Percentiles rank a stretch among this genome's conserved stretches.
Conservation (phyloP, 2,797 vertebrate genomes). For the Florisuga fusca region DNA sequence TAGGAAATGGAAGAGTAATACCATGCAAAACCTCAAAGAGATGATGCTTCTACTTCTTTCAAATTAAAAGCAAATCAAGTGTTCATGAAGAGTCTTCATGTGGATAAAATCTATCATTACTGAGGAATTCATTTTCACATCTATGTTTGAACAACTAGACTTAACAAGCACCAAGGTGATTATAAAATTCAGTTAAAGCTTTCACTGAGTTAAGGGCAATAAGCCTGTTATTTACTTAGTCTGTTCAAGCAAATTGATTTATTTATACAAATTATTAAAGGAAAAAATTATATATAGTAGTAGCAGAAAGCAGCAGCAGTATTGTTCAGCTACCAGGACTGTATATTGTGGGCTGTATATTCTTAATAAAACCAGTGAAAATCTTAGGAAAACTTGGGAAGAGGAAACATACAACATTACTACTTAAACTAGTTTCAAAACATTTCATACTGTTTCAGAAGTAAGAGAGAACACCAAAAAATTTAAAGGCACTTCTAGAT, state of each 20-base stretch:
- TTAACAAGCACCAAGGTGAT: neutral
- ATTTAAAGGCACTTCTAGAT: neutral
- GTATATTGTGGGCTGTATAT: too few relatives aligned
- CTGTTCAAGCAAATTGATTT: neutral
- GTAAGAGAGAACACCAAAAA: neutral
- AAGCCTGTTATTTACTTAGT: neutral
- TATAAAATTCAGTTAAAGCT: neutral
- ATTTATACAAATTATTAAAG: neutral
- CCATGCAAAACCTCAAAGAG: neutral
- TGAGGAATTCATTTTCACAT: neutral
- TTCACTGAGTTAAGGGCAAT: neutral
- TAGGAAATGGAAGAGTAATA: neutral
- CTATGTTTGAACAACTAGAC: neutral
- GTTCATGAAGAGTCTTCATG: neutral
- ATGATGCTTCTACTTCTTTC: neutral
- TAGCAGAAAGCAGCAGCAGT: neutral
- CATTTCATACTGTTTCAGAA: neutral
- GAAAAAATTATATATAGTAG: neutral
- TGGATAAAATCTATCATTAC: neutral
- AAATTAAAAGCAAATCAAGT: slow-evolving; percentile 17
- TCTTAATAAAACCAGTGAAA: neutral
- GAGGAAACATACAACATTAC: neutral
- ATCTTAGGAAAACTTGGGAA: neutral
- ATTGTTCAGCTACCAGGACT: neutral
- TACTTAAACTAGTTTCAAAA: neutral